These are phyloP conservation scores for Steinernema khuongi DNA, from an alignment of 1,140 invertebrate genomes.

Conservation along the genomic window DNA sequence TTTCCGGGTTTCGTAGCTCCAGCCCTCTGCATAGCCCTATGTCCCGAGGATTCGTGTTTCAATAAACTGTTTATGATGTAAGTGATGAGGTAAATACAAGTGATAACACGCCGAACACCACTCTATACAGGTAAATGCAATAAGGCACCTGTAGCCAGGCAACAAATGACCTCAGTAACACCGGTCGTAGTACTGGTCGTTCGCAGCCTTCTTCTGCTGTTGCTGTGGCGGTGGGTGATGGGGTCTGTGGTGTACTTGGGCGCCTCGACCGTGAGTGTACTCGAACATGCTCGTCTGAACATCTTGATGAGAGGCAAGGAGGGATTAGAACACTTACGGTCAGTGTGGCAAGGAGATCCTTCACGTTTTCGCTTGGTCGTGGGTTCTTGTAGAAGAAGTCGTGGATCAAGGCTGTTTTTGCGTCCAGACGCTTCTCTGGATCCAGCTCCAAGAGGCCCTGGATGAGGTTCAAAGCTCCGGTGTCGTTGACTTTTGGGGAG, in stretches of 20 bases:
- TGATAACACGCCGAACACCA: too few relatives aligned
- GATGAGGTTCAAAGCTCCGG: slow-evolving; percentile 66
- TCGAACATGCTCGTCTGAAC: slow-evolving; percentile 1
- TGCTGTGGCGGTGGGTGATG: background rate
- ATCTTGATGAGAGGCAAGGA: background rate
- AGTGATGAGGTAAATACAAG: too few relatives aligned
- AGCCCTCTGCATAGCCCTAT: too few relatives aligned
- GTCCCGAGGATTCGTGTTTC: too few relatives aligned
- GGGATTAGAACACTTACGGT: slow-evolving; percentile 34
- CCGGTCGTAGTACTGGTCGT: too few relatives aligned
- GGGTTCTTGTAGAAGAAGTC: slow-evolving; percentile 96
- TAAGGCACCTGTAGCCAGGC: too few relatives aligned
- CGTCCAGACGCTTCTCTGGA: slow-evolving; percentile 80
- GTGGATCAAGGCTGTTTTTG: slow-evolving; percentile 87
- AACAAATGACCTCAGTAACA: too few relatives aligned
- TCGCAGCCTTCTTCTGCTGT: too few relatives aligned
- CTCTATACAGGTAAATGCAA: too few relatives aligned
- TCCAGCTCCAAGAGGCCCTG: slow-evolving; percentile 86
- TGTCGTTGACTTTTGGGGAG: background rate
- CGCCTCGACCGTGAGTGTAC: background rate
- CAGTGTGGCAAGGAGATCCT: slow-evolving; percentile 42
- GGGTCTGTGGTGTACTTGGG: background rate
- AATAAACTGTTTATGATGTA: too few relatives aligned
- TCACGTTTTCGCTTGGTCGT: slow-evolving; percentile 67
- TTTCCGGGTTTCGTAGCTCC: too few relatives aligned